These are phyloP conservation scores for Sylvia borin DNA, from an alignment of 2,797 vertebrate species.

Conservation along the genomic window DNA sequence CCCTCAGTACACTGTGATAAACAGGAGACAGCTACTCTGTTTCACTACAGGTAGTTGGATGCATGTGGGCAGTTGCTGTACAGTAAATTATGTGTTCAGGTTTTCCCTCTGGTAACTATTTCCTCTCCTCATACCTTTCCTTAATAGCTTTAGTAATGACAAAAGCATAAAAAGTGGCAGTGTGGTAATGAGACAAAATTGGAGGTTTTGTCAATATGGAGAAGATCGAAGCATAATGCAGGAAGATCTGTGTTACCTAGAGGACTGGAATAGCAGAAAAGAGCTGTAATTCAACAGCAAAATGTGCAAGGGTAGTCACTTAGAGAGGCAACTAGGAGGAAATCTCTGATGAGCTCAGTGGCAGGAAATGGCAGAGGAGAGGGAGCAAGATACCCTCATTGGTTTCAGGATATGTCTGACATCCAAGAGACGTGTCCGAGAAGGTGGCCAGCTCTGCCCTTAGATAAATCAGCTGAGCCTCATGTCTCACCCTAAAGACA, in stretches of 20 bases:
- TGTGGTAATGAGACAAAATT: conserved; percentile 39
- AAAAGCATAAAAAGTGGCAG: conserved; percentile 26
- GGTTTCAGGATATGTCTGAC: not conserved
- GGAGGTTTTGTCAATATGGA: conserved; percentile 32
- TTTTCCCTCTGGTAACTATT: conserved; percentile 1
- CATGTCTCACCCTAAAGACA: not conserved
- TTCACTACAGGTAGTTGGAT: not conserved
- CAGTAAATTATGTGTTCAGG: not conserved
- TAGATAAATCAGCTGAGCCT: not conserved
- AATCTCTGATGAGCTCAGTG: not conserved
- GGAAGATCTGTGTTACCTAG: conserved; percentile 21
- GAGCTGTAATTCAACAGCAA: not conserved
- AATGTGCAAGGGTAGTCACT: not conserved
- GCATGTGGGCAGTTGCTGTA: not conserved
- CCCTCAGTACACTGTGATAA: not conserved
- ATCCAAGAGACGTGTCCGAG: not conserved
- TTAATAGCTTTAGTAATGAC: conserved; percentile 44
- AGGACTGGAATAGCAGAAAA: conserved; percentile 20
- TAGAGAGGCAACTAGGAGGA: not conserved
- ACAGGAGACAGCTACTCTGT: not conserved
- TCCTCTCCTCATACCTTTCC: not conserved
- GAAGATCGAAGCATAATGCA: conserved; percentile 22
- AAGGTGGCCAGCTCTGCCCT: not conserved
- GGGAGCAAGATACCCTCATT: not conserved
- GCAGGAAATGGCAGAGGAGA: not conserved